phyloP scores from a whole-genome alignment of 1,140 invertebrate genomes.

The Hyposmocoma kahamanoa region DNA sequence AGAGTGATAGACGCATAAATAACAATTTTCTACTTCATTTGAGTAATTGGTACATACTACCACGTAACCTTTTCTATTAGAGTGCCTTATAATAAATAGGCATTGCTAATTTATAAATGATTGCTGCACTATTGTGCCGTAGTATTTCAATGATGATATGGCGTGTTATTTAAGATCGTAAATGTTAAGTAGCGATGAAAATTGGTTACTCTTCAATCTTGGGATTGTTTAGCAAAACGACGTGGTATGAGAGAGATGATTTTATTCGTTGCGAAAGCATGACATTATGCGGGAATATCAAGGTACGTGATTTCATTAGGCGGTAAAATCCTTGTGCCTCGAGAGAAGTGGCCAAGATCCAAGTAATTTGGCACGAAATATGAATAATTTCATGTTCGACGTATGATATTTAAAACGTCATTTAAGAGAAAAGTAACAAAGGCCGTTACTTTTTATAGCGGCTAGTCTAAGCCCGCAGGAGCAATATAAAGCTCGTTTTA shows the following conservation, averaged over 20 bases:
- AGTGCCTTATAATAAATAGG: constrained; percentile 1
- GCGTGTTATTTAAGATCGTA: constrained; percentile 33
- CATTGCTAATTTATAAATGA: constrained; percentile 11
- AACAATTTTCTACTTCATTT: neutral
- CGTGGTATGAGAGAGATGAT: neutral
- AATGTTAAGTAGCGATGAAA: constrained; percentile 33
- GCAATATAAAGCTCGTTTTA: constrained; percentile 11
- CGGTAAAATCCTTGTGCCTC: no score
- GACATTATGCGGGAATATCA: neutral
- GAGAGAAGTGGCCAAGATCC: no score
- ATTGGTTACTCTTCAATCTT: constrained; percentile 8
- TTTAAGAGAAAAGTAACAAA: no score
- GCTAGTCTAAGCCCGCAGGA: no score
- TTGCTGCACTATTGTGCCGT: constrained; percentile 12
- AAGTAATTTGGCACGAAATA: no score
- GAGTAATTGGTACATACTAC: constrained; percentile 8
- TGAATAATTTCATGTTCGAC: no score
- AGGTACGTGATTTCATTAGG: no score
- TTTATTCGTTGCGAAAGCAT: neutral
- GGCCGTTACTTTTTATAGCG: no score
- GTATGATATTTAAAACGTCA: no score
- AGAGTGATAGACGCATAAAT: neutral
- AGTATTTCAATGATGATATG: constrained; percentile 16
- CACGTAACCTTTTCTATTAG: constrained; percentile 3
- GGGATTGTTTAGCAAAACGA: neutral